Conservation (phyloP, 2,113 vertebrate genomes). For the Chlamydotis undulata region DNA sequence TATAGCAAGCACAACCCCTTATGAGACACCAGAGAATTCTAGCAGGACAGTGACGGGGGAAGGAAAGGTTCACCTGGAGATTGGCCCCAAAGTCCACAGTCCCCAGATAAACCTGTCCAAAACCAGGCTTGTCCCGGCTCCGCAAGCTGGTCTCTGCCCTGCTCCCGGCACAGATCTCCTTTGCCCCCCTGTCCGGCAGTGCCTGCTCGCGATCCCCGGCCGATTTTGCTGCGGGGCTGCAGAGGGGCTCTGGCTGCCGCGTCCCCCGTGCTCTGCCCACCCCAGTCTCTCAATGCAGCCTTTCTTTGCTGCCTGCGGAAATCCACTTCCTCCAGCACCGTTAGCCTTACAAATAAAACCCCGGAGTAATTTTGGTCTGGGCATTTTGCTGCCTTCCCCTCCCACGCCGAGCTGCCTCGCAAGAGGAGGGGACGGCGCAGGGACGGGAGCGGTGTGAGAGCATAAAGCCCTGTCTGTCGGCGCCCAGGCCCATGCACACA, state of each 20-base stretch:
- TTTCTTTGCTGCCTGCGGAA: conserved; percentile 40
- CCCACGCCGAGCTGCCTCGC: rapidly evolving
- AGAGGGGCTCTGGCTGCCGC: neutral
- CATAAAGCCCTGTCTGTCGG: neutral
- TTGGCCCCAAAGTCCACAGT: rapidly evolving
- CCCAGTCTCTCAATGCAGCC: conserved; percentile 19
- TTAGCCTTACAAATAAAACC: conserved; percentile 20
- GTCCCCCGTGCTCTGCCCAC: neutral
- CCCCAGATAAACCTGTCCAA: neutral
- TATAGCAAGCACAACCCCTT: neutral
- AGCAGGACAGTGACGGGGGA: neutral
- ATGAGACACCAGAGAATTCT: neutral
- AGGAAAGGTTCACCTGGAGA: neutral
- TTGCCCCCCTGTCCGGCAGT: rapidly evolving
- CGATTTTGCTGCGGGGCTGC: neutral
- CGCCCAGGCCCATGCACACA: rapidly evolving
- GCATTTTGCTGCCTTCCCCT: neutral
- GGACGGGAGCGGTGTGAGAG: rapidly evolving
- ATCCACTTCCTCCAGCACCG: conserved; percentile 39
- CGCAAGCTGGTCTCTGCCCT: neutral
- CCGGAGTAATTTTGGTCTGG: neutral
- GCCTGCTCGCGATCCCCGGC: rapidly evolving
- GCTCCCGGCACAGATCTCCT: neutral
- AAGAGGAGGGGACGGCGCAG: rapidly evolving
- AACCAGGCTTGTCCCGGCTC: neutral